phyloP scores from a whole-genome alignment of 1,140 invertebrate species.

The Sarcophaga peregrina region DNA sequence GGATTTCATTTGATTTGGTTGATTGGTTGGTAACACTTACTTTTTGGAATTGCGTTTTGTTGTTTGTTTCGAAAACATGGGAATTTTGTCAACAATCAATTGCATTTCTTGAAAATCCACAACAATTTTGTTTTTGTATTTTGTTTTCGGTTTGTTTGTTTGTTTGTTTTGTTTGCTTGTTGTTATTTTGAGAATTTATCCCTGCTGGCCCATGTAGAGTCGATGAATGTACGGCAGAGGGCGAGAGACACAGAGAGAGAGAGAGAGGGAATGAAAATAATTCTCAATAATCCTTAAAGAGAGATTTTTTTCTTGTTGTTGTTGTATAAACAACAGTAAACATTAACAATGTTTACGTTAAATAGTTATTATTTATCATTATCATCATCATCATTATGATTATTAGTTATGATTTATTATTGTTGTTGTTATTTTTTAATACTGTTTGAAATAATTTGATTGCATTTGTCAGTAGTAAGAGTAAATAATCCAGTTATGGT shows the following conservation, averaged over 20 bases:
- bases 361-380: too few relatives aligned
- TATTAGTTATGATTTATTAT: background rate
- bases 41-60: conserved; percentile 67
- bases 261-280: background rate
- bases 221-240: too few relatives aligned
- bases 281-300: background rate
- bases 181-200: background rate
- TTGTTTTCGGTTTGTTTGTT: too few relatives aligned
- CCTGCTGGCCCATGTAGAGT: background rate
- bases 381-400: too few relatives aligned
- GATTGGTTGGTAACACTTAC: conserved; percentile 54
- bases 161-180: too few relatives aligned
- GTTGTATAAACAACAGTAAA: background rate
- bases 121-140: background rate
- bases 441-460: background rate
- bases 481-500: conserved; percentile 41
- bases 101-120: conserved; percentile 63
- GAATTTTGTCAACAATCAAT: conserved; percentile 67
- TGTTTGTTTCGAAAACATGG: conserved; percentile 67
- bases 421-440: background rate
- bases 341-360: too few relatives aligned
- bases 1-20: background rate
- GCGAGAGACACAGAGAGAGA: too few relatives aligned
- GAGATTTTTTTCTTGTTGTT: background rate
- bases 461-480: too few relatives aligned